Evolutionary conservation across 2,113 vertebrate genomes (phyloP), one percentile per base, ranked within the genome.

Genomic region (Forbesichthys agassizii): DNA sequence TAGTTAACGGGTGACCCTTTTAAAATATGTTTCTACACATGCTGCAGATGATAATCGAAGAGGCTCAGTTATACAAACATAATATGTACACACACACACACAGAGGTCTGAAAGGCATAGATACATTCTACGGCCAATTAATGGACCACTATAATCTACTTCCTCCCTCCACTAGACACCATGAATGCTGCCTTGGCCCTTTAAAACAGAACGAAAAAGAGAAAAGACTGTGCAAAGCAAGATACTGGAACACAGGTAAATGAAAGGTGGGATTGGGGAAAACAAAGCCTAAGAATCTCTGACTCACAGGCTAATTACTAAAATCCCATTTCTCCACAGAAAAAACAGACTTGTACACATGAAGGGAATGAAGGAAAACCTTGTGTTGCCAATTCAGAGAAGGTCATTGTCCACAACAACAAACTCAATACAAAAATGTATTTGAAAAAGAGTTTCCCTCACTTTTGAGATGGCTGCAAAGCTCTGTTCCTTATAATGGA

Each of bases 301-400:
- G 81, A 85, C 68, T 86, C 84, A 88, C 77, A 10, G 73, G 75
- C 83, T 86, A 80, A 90, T 86, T 88, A 88, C 80, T 70, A 68
- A 86, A 90, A 88, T 75, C 74, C 73, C 58, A 75, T 79, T 86
- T 82, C 77, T 83, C 73, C 71, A 71, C 80, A 77, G 67, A 86
- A 77, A 80, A 81, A 90, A 84, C 77, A 79, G 80, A 65, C 78
- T 86, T 84, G 9, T n/a, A 16, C 5, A 55, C 13, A n/a, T 18
- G 9, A 33, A 72, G 66, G 70, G 77, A 81, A 81, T 69, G 80
- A 78, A 78, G 69, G 57, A 64, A 68, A 84, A 68, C 74, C 76
- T 83, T 83, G 83, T 83, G 81, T 82, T 83, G 66, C 74, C 71
- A 81, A 87, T 82, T 87, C 80, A 71, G 74, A 75, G 65, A 75